Percentiles rank a stretch among this genome's conserved stretches.
Conservation (phyloP, 2,888 invertebrate genomes). For the Thysanoteuthis rhombus region DNA sequence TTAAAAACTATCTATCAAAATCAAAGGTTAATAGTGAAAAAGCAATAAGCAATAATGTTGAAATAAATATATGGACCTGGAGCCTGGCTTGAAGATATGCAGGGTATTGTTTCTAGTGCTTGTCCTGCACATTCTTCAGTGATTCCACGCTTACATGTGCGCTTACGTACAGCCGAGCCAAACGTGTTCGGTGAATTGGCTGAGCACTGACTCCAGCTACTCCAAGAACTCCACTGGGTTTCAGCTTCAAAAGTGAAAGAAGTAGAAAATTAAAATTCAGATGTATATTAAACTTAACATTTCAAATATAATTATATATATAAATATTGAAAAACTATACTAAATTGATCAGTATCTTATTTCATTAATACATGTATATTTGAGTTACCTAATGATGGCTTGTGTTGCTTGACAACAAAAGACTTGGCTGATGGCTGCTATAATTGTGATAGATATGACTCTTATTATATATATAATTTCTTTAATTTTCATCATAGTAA, state of each 20-base stretch:
- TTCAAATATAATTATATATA: neutral
- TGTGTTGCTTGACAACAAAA: no score
- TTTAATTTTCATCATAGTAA: no score
- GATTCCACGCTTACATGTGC: slow-evolving; percentile 24
- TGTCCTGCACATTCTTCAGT: slow-evolving; percentile 18
- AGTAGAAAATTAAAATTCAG: neutral
- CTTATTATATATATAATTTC: no score
- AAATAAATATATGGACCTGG: neutral
- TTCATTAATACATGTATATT: no score
- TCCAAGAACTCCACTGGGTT: slow-evolving; percentile 18
- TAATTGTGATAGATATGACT: no score
- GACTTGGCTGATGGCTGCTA: no score
- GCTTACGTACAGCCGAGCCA: slow-evolving; percentile 1
- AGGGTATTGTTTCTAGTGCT: neutral
- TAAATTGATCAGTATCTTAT: no score
- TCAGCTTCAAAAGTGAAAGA: neutral
- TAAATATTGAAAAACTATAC: neutral
- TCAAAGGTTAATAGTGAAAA: neutral
- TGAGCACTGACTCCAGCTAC: slow-evolving; percentile 22
- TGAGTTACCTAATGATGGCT: no score
- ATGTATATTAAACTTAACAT: neutral
- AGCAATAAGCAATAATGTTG: neutral
- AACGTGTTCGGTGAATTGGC: neutral
- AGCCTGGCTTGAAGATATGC: neutral
- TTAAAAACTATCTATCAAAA: neutral